phyloP scores from a whole-genome alignment of 2,888 invertebrate species.

The Drosophila mettleri region DNA sequence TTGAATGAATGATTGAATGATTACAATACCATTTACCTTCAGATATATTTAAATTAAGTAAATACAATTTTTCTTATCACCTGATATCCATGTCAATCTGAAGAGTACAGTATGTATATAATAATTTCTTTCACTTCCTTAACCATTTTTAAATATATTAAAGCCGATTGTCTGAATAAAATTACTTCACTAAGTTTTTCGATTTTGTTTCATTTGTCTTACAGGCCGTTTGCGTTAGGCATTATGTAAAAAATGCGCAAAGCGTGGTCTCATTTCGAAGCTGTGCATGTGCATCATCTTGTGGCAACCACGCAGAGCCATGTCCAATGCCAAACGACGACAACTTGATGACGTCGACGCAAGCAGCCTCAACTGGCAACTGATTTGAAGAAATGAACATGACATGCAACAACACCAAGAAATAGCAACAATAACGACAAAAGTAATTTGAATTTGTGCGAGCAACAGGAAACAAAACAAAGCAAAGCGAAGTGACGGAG shows the following conservation, averaged over 20 bases:
- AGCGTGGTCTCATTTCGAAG: slow-evolving; percentile 51
- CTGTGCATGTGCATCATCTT: slow-evolving; percentile 48
- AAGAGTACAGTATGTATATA: no score
- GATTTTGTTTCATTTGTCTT: slow-evolving; percentile 27
- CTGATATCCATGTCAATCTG: no score
- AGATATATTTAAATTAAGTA: no score
- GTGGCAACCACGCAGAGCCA: slow-evolving; percentile 45
- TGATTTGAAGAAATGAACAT: slow-evolving; percentile 59
- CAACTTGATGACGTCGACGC: slow-evolving; percentile 28
- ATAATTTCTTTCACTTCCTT: no score
- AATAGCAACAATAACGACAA: slow-evolving; percentile 60
- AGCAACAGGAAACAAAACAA: slow-evolving; percentile 45
- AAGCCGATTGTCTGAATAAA: background rate
- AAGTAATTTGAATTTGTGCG: slow-evolving; percentile 73
- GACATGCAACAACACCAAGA: slow-evolving; percentile 43
- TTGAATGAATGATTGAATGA: no score
- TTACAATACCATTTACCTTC: no score
- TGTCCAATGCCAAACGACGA: slow-evolving; percentile 29
- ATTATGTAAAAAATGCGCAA: slow-evolving; percentile 63
- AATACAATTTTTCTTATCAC: no score
- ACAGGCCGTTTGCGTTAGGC: slow-evolving; percentile 65
- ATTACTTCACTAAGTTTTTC: background rate
- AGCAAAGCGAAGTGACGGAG: slow-evolving; percentile 3
- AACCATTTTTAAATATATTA: background rate
- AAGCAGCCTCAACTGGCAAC: slow-evolving; percentile 34